A percentile compares a stretch with the other conserved stretches of the same genome.
phyloP scores from a whole-genome alignment of 2,113 vertebrate genomes.

The Oncorhynchus kisutch region DNA sequence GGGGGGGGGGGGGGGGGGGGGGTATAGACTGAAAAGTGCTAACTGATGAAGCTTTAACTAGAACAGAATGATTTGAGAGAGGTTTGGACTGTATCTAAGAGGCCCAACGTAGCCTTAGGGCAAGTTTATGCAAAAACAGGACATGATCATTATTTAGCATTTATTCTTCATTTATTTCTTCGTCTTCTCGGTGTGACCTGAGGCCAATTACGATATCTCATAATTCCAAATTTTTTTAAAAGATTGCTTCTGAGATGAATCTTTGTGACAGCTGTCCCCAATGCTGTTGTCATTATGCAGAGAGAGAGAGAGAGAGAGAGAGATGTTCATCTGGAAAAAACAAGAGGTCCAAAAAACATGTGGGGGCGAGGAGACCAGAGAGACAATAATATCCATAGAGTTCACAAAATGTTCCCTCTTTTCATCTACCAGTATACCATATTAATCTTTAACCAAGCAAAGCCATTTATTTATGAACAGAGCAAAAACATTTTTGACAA shows the following conservation, averaged over 20 bases:
- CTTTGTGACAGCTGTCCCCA: constrained; percentile 82
- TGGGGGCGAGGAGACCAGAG: constrained; percentile 35
- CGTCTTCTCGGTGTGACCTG: constrained; percentile 37
- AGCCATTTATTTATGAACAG: constrained; percentile 19
- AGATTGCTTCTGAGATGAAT: constrained; percentile 76
- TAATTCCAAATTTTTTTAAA: constrained; percentile 33
- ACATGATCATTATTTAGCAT: constrained; percentile 42
- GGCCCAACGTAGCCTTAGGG: constrained; percentile 33
- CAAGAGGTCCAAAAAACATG: constrained; percentile 39
- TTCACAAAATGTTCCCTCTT: constrained; percentile 34
- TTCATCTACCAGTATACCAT: constrained; percentile 34
- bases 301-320: too few relatives aligned
- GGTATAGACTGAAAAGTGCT: constrained; percentile 16
- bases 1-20: neutral
- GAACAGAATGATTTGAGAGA: constrained; percentile 31
- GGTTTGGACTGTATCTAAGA: constrained; percentile 26
- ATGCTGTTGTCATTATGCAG: constrained; percentile 83
- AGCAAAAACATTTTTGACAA: constrained; percentile 12
- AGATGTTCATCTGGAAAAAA: constrained; percentile 75
- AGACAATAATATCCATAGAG: constrained; percentile 43
- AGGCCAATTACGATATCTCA: constrained; percentile 38
- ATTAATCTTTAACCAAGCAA: constrained; percentile 33
- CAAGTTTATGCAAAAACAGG: constrained; percentile 49
- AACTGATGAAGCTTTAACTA: constrained; percentile 34
- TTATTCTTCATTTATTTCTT: constrained; percentile 35